phyloP scores from a whole-genome alignment of 1,140 invertebrate species.

The Homarus americanus region DNA sequence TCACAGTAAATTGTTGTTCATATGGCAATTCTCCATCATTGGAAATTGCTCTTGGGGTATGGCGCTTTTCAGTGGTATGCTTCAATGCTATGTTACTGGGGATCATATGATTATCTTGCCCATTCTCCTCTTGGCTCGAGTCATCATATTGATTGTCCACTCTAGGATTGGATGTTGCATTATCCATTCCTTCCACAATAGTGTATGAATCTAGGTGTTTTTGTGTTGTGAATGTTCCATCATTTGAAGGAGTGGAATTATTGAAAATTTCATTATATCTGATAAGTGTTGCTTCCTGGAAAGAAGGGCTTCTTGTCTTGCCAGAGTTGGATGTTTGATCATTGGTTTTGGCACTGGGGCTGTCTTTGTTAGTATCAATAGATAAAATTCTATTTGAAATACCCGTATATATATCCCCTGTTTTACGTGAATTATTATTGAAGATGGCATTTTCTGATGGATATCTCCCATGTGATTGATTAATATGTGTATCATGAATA shows the following conservation, averaged over 20 bases:
- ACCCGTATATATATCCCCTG: background rate
- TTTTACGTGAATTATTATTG: background rate
- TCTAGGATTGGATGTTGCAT: background rate
- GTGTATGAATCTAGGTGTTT: background rate
- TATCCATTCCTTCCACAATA: background rate
- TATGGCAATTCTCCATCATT: background rate
- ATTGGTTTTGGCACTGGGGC: background rate
- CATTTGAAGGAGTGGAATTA: background rate
- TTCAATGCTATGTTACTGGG: background rate
- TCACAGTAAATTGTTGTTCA: slow-evolving; percentile 43
- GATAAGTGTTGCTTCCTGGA: background rate
- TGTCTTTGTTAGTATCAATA: background rate
- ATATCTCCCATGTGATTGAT: background rate
- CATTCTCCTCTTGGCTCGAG: background rate
- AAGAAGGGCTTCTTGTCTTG: background rate
- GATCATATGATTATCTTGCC: background rate
- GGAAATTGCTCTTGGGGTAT: background rate
- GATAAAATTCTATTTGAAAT: background rate
- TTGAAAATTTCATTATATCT: background rate
- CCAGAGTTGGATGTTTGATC: background rate
- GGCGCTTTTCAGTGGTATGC: background rate
- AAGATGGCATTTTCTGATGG: background rate
- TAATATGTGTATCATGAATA: background rate
- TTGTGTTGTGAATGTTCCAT: background rate
- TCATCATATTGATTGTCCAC: background rate